Evolutionary conservation across 2,888 invertebrate species (phyloP).

Genomic region (Pristionchus japonicus): DNA sequence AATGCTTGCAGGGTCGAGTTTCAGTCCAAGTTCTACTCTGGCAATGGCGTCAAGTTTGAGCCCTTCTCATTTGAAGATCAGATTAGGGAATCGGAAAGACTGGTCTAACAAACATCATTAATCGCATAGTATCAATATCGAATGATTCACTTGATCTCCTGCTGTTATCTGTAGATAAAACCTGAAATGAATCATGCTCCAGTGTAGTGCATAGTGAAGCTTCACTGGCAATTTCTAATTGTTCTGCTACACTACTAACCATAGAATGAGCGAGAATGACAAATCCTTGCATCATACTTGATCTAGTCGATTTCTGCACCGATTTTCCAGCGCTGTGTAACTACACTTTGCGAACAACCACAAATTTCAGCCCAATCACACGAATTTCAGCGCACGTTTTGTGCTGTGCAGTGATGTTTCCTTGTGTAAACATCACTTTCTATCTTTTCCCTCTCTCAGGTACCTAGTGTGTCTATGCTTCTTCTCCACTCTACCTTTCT

Average conservation of each 20-base stretch:
- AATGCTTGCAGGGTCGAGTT: constrained; percentile 88
- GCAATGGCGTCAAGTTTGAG: constrained; percentile 89
- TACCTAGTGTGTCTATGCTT: not conserved
- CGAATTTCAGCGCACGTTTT: not conserved
- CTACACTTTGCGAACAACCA: no score
- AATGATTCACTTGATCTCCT: not conserved
- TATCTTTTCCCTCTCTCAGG: no score
- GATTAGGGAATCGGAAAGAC: constrained; percentile 59
- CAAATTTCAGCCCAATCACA: not conserved
- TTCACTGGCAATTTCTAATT: not conserved
- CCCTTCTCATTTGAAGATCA: constrained; percentile 83
- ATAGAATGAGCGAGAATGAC: not conserved
- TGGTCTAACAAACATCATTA: not conserved
- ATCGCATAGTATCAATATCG: not conserved
- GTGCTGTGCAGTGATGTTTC: not conserved
- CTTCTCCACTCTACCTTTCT: not conserved
- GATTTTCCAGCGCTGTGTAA: no score
- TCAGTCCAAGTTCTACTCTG: constrained; percentile 96
- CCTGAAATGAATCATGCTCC: not conserved
- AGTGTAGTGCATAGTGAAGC: not conserved
- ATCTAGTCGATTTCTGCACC: no score
- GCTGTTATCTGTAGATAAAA: not conserved
- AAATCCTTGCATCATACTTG: not conserved
- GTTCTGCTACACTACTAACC: not conserved
- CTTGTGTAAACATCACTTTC: no score